A percentile compares a stretch with the other conserved stretches of the same genome.
These are phyloP conservation scores for Sphaerodactylus townsendi DNA, from an alignment of 2,113 vertebrate genomes.

Conservation along the genomic window DNA sequence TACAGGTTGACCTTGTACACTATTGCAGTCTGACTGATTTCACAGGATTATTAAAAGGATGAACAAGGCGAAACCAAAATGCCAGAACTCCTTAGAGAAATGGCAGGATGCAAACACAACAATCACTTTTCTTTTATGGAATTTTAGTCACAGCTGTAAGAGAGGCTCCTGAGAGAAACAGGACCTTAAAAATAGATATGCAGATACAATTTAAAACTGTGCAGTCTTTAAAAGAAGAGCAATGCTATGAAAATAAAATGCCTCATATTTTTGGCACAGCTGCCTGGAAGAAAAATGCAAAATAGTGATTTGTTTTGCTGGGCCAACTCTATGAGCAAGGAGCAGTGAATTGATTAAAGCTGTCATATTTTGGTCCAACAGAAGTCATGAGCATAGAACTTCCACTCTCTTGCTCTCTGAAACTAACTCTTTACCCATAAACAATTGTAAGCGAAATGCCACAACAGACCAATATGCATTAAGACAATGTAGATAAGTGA, in stretches of 20 bases:
- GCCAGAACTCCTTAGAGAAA: not conserved
- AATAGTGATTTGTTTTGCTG: not conserved
- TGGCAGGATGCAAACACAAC: not conserved
- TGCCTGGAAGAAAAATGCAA: not conserved
- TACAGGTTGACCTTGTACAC: not conserved
- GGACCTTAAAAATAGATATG: not conserved
- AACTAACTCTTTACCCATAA: not conserved
- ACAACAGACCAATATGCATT: accelerated
- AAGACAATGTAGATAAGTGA: not conserved
- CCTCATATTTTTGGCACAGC: not conserved
- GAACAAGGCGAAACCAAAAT: not conserved
- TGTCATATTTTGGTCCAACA: not conserved
- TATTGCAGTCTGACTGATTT: not conserved
- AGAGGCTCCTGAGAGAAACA: not conserved
- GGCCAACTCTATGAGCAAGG: not conserved
- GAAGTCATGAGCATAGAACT: not conserved
- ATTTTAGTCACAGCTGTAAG: not conserved
- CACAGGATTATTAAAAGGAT: not conserved
- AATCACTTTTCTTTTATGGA: not conserved
- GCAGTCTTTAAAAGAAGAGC: not conserved
- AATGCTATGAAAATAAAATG: not conserved
- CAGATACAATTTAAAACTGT: not conserved
- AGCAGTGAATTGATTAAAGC: not conserved
- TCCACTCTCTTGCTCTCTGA: not conserved
- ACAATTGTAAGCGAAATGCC: not conserved